Base-by-base conservation (phyloP, 2,888 invertebrate species). In the Muschampia plurimacula region DNA sequence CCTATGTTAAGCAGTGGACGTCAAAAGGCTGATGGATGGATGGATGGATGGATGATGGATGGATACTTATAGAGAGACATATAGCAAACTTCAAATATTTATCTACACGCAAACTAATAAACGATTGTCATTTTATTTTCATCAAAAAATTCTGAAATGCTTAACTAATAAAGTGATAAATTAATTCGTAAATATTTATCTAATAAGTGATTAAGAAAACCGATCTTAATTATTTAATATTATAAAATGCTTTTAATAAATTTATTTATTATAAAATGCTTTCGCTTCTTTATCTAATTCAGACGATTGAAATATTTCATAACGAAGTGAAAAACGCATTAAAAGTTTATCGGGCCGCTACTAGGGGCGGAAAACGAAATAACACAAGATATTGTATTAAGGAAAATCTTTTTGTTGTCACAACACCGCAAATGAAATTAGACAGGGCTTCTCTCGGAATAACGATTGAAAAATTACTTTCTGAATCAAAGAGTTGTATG, bases 301-400 rank as follows among this genome's bases (percentile, higher is more conserved):
- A 84, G 82, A 80, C 85, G 84, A 88, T 88, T 86, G 83, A 85
- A 89, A 87, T 86, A 86, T 87, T 89, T 86, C 84, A 85, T 87
- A 89, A 88, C 85, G 83, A 88, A 90, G 86, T 89, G 86, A 86
- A 89, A 88, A 90, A 88, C 88, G 85, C 86, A 89, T 90, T 90
- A 90, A 89, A 90, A 90, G 87, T 90, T 90, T 88, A 85, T 85
- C 86, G 82, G 80, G 70, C 77, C 75, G 70, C 77, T 77, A 76
- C 79, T 75, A 67, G 74, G 75, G 77, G 75, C 83, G 83, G 84
- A 83, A 83, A 85, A 84, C 83, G 85, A 75, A 79, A 81, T 77
- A 69, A 77, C 10, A 22, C 55, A 55, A 55, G 22, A 78, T 75
- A 77, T 78, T 75, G 74, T 73, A 74, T 75, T 72, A 74, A 41